phyloP scores from a whole-genome alignment of 2,888 invertebrate species.

The Drosophila buzzatii region DNA sequence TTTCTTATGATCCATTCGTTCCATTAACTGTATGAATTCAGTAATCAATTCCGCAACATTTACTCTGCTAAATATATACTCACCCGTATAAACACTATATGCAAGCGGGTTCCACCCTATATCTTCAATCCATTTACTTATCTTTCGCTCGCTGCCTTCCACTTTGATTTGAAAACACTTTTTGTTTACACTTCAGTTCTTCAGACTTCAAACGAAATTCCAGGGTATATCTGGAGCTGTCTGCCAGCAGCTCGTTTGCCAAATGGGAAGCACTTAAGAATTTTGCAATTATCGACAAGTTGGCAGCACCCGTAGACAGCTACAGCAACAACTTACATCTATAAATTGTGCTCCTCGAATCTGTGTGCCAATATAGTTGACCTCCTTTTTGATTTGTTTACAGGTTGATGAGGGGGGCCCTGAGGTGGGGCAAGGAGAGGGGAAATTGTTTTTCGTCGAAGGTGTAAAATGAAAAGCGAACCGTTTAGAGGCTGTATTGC shows the following conservation, averaged over 20 bases:
- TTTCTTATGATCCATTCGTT: conserved; percentile 6
- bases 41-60: conserved; percentile 59
- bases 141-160: background rate
- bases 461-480: conserved; percentile 76
- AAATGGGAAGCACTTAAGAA: conserved; percentile 63
- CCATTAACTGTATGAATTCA: conserved; percentile 43
- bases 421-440: background rate
- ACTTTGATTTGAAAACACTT: conserved; percentile 5
- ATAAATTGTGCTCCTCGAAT: conserved; percentile 42
- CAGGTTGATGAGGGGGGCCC: conserved; percentile 15
- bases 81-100: background rate
- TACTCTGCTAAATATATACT: conserved; percentile 17
- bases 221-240: conserved; percentile 11
- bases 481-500: conserved; percentile 43
- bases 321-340: conserved; percentile 4
- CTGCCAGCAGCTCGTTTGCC: conserved; percentile 19
- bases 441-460: conserved; percentile 55
- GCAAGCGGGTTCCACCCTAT: background rate
- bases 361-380: conserved; percentile 70
- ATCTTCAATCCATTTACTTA: background rate
- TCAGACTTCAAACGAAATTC: conserved; percentile 37
- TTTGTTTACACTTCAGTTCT: conserved; percentile 40
- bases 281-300: conserved; percentile 71
- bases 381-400: conserved; percentile 76
- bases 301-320: conserved; percentile 37